Conservation (phyloP, 2,113 vertebrate genomes). For the Strigops habroptila region DNA sequence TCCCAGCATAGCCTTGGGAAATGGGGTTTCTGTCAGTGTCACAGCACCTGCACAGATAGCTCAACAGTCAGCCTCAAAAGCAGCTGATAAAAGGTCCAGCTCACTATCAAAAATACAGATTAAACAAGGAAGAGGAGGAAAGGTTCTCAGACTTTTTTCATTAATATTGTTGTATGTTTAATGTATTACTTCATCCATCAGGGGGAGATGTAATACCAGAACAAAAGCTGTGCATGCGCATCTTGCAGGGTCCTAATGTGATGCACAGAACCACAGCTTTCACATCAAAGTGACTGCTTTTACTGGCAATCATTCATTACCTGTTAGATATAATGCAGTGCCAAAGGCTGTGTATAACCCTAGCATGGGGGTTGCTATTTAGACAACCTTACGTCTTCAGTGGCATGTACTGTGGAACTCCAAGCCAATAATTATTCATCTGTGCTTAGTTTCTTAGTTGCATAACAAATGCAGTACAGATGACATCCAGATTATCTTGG, state of each 20-base stretch:
- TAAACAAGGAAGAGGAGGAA: conserved; percentile 85
- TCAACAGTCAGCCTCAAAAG: conserved; percentile 72
- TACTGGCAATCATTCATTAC: background rate
- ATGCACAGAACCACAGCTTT: background rate
- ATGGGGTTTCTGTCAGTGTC: conserved; percentile 60
- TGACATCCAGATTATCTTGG: background rate
- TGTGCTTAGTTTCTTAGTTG: conserved; percentile 40
- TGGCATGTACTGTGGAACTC: background rate
- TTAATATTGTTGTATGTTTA: background rate
- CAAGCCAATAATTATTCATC: background rate
- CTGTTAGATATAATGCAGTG: background rate
- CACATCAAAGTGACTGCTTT: background rate
- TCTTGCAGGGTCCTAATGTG: background rate
- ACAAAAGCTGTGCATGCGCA: background rate
- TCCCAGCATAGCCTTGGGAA: conserved; percentile 61
- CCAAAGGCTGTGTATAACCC: background rate
- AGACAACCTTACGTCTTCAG: background rate
- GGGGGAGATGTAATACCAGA: conserved; percentile 57
- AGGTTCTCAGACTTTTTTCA: conserved; percentile 71
- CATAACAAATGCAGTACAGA: background rate
- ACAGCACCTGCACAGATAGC: conserved; percentile 51
- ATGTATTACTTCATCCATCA: conserved; percentile 49
- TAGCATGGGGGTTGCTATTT: background rate
- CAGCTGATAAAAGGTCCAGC: conserved; percentile 75
- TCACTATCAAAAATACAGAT: conserved; percentile 69